phyloP scores from a whole-genome alignment of 1,140 invertebrate genomes.

The Aleiodes sp. region DNA sequence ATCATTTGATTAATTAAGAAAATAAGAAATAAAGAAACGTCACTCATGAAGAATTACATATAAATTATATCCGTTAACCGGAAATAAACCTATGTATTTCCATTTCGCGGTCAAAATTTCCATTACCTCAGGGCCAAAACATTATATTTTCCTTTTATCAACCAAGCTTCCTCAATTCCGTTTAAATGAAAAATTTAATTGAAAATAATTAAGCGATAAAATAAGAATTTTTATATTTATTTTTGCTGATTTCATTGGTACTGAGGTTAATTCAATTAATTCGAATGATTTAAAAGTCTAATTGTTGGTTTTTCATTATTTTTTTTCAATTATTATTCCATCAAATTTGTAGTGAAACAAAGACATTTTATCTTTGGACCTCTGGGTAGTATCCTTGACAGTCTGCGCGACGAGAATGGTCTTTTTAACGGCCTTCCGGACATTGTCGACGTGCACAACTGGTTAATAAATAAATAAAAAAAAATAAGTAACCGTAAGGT shows the following conservation, averaged over 20 bases:
- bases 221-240: not conserved
- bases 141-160: not conserved
- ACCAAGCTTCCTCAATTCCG: conserved; percentile 44
- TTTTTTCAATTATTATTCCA: not conserved
- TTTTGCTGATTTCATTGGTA: not conserved
- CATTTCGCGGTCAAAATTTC: conserved; percentile 50
- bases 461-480: too few relatives aligned
- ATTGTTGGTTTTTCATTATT: too few relatives aligned
- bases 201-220: not conserved
- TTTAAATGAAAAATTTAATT: not conserved
- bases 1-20: not conserved
- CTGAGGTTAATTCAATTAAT: not conserved
- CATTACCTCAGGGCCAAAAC: conserved; percentile 45
- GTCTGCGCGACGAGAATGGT: conserved; percentile 36
- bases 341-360: too few relatives aligned
- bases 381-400: conserved; percentile 44
- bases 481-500: conserved; percentile 30
- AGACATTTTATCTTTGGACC: too few relatives aligned
- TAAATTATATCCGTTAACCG: conserved; percentile 2
- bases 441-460: conserved; percentile 3
- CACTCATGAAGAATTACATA: conserved; percentile 1
- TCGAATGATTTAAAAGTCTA: too few relatives aligned
- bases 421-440: conserved; percentile 35
- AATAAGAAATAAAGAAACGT: not conserved
- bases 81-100: not conserved